A percentile compares a stretch with the other conserved stretches of the same genome.
Conservation (phyloP, 2,888 invertebrate species). For the Kryphioiulus occultus region DNA sequence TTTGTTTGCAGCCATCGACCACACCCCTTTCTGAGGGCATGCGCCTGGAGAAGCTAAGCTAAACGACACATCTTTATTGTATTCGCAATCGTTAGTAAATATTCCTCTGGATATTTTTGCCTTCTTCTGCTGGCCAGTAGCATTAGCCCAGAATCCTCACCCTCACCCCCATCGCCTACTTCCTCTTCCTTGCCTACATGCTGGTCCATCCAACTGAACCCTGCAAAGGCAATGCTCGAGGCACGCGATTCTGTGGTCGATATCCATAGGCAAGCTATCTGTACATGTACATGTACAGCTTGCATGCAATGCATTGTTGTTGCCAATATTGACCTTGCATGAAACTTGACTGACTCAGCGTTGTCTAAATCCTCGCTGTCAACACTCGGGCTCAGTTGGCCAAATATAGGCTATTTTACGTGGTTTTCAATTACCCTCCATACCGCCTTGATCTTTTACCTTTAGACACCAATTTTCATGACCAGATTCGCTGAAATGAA, state of each 20-base stretch:
- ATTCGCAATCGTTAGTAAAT: conserved; percentile 20
- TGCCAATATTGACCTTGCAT: not conserved
- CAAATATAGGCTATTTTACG: not conserved
- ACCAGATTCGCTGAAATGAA: not conserved
- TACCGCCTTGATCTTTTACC: not conserved
- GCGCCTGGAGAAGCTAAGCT: not conserved
- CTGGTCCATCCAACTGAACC: not conserved
- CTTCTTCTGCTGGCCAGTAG: not conserved
- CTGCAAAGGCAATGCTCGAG: not conserved
- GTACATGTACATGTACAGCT: too few relatives aligned
- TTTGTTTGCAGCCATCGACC: conserved; percentile 44
- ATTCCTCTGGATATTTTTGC: not conserved
- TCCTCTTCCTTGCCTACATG: conserved; percentile 12
- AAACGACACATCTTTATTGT: not conserved
- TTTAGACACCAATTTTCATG: not conserved
- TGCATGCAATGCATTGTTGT: conserved; percentile 36
- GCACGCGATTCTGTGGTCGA: conserved; percentile 32
- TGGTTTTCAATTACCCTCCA: not conserved
- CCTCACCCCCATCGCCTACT: not conserved
- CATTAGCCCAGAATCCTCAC: not conserved
- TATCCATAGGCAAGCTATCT: conserved; percentile 40
- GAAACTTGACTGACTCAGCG: conserved; percentile 23
- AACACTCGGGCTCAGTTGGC: not conserved
- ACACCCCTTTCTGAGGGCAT: conserved; percentile 10
- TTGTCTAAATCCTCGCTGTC: conserved; percentile 12